Evolutionary conservation across 2,888 invertebrate species (phyloP).

Genomic region (Onchidella celtica): DNA sequence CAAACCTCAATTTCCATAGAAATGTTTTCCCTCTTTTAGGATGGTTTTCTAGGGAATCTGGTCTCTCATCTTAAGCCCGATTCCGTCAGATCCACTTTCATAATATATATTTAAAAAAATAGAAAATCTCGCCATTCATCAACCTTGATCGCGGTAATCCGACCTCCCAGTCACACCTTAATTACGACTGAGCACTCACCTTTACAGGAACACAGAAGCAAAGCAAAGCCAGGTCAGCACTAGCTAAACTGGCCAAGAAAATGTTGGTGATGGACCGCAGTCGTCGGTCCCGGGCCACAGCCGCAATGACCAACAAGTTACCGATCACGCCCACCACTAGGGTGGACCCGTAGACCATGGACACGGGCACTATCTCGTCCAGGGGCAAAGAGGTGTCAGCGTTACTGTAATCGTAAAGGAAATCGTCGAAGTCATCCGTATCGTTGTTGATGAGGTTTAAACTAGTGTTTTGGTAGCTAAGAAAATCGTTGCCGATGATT

Average conservation of each 20-base stretch:
- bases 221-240: slow-evolving; percentile 48
- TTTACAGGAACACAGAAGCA: slow-evolving; percentile 52
- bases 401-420: slow-evolving; percentile 42
- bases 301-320: slow-evolving; percentile 46
- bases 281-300: slow-evolving; percentile 47
- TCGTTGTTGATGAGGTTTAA: neutral
- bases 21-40: no score
- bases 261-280: slow-evolving; percentile 52
- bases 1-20: no score
- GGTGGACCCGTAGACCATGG: slow-evolving; percentile 50
- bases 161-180: no score
- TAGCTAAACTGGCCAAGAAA: slow-evolving; percentile 50
- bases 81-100: no score
- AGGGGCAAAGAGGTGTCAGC: slow-evolving; percentile 26
- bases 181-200: no score
- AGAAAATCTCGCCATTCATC: no score
- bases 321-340: slow-evolving; percentile 48
- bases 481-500: no score
- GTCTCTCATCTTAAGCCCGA: no score
- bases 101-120: no score
- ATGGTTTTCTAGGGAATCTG: no score
- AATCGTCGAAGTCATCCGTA: neutral
- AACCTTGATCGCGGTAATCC: no score
- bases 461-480: neutral
- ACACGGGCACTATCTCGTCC: slow-evolving; percentile 47